A percentile compares a stretch with the other conserved stretches of the same genome.
Conservation (phyloP, 2,888 invertebrate species). For the Osedax fenrisi region DNA sequence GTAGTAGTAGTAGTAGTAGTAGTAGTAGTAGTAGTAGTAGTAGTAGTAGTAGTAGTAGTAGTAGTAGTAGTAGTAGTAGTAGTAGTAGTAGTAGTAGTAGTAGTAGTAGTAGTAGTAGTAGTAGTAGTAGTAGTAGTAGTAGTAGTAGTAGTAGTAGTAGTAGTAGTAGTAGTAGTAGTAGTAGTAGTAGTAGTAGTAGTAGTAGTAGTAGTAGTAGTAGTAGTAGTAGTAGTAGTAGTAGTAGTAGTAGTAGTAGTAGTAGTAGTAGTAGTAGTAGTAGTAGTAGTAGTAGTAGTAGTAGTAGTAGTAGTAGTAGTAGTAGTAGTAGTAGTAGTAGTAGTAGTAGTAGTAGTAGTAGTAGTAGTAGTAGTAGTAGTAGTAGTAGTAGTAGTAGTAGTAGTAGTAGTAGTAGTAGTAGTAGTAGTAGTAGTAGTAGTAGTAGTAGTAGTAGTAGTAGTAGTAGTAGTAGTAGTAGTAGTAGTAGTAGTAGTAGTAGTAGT, state of each 20-base stretch:
- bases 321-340: not conserved
- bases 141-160: conserved; percentile 9
- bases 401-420: too few species aligned
- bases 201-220: conserved; percentile 16
- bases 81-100: conserved; percentile 12
- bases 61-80: conserved; percentile 14
- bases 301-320: conserved; percentile 13
- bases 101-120: conserved; percentile 12
- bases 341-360: conserved; percentile 1
- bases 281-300: conserved; percentile 17
- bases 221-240: conserved; percentile 6
- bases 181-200: conserved; percentile 5
- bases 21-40: conserved; percentile 11
- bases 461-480: conserved; percentile 1
- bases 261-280: conserved; percentile 12
- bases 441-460: conserved; percentile 5
- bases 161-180: conserved; percentile 8
- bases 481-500: conserved; percentile 6
- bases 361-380: not conserved
- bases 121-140: conserved; percentile 4
- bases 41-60: conserved; percentile 12
- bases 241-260: conserved; percentile 18
- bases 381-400: conserved; percentile 3
- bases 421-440: not conserved
- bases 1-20: conserved; percentile 8